Base-by-base conservation (phyloP, 2,113 vertebrate species). In the Eubucco bourcierii region DNA sequence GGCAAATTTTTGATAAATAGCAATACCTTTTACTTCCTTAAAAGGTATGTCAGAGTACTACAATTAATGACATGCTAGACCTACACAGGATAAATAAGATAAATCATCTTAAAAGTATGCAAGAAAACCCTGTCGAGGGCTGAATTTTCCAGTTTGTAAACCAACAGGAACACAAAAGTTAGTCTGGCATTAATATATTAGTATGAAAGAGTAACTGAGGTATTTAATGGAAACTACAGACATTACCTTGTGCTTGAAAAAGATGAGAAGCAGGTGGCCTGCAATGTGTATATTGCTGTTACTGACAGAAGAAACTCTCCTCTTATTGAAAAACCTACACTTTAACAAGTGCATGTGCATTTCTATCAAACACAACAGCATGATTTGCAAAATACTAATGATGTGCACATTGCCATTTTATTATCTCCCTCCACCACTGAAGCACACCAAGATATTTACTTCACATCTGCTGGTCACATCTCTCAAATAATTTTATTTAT, bases 1-100 rank as follows among this genome's bases (percentile, higher is more conserved):
- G 41, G 25, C 47, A 77, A 84, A 37, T 76, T 82, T 93, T 71
- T 71, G 75, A 90, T 37, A 90, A 90, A 94, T 17, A 89, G 33
- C 17, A 87, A 94, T 18, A 56, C 1, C 15, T 72, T 85, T 92
- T 67, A 74, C 10, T 71, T 80, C 15, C 37, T 47, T 34, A 74
- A 73, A 73, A 37, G 23, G 4, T 83, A 87, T 77, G 59, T 79
- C 34, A 90, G 50, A 91, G 72, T 39, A 84, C 15, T 53, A 55
- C 17, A 47, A 67, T 37, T 83, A 94, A 53, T 28, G 47, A 72
- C n/a, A 65, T 24, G 23, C 29, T 79, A 90, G 84, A 79, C 27
- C 8, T 84, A 92, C 24, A 52, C 60, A 70, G 7, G 6, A 65
- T 44, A 88, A 93, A 34, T 29, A 94, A 90, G 90, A 82, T 8